These are phyloP conservation scores for Anableps anableps DNA, from an alignment of 2,797 vertebrate genomes.

Conservation along the genomic window DNA sequence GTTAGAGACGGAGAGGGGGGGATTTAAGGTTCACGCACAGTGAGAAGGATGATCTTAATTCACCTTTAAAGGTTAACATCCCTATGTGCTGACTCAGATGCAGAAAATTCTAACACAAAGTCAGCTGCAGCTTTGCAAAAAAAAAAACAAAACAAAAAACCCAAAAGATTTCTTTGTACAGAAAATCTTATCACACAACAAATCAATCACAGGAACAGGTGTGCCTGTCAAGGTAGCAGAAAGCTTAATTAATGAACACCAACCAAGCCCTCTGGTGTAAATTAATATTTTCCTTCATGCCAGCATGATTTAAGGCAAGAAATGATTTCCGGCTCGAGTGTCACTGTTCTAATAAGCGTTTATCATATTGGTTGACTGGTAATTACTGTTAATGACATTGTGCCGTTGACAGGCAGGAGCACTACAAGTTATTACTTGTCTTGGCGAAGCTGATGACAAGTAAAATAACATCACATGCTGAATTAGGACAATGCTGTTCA, in stretches of 20 bases:
- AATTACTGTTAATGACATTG: slow-evolving; percentile 72
- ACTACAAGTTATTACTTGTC: slow-evolving; percentile 63
- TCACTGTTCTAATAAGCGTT: slow-evolving; percentile 62
- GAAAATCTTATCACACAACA: slow-evolving; percentile 38
- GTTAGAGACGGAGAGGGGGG: slow-evolving; percentile 4
- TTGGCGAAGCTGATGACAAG: slow-evolving; percentile 56
- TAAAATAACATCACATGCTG: slow-evolving; percentile 53
- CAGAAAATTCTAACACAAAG: slow-evolving; percentile 33
- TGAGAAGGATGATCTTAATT: background rate
- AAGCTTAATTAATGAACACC: slow-evolving; percentile 62
- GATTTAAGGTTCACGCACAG: background rate
- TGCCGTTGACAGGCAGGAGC: slow-evolving; percentile 61
- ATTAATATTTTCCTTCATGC: slow-evolving; percentile 55
- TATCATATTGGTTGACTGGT: slow-evolving; percentile 67
- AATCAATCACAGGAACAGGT: slow-evolving; percentile 68
- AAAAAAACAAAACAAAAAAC: background rate
- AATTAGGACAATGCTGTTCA: slow-evolving; percentile 53
- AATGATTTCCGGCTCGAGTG: slow-evolving; percentile 63
- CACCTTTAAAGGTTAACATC: slow-evolving; percentile 57
- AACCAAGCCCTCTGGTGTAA: slow-evolving; percentile 36
- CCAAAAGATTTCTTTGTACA: slow-evolving; percentile 39
- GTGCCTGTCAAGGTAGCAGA: slow-evolving; percentile 49
- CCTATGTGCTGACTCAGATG: slow-evolving; percentile 33
- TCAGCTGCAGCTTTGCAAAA: slow-evolving; percentile 40
- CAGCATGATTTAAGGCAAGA: slow-evolving; percentile 59